Evolutionary conservation across 2,888 invertebrate genomes (phyloP), one percentile per base, ranked within the genome.

Genomic region (Pharmacophagus antenor): DNA sequence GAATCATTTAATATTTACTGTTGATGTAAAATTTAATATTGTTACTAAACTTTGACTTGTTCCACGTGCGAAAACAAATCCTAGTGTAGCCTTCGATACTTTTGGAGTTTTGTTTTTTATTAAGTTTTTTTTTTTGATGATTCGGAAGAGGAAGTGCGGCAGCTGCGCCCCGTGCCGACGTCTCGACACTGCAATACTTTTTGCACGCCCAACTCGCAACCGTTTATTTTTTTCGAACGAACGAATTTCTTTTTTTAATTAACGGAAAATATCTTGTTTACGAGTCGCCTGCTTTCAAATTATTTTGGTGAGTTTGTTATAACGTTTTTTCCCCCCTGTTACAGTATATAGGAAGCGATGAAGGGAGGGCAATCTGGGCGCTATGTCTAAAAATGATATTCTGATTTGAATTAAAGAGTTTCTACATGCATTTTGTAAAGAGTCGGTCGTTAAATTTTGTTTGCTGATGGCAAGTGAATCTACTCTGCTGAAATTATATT

Each of bases 111-210:
- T 64, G 70, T 70, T 68, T 65, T 67, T 69, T 66, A n/a, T 70
- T 70, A 73, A 15, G 2, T n/a, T 73, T 77, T 82, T 80, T 76
- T 77, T 72, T 69, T 22, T 54, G 10, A 10, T 67, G 51, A 73
- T 77, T 87, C 82, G 88, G 87, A 88, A 88, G 85, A 89, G 89
- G 89, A 89, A 89, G 80, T 82, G 64, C 76, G 73, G 79, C 88
- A 88, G 88, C 88, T 88, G 88, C 86, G 82, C 67, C 85, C 81
- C 85, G 88, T 85, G 87, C 86, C 85, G 74, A 73, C 74, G 79
- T 73, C 76, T 70, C 73, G 77, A 70, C 81, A 77, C 76, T 70
- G 74, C 74, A 69, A 70, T 67, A 70, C 75, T 86, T 87, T 87
- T 87, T 86, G 84, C 86, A 82, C 70, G 76, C 77, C 72, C 77